A percentile compares a stretch with the other conserved stretches of the same genome.
These are phyloP conservation scores for Andrena chrysosceles DNA, from an alignment of 2,888 invertebrate genomes.

Conservation along the genomic window DNA sequence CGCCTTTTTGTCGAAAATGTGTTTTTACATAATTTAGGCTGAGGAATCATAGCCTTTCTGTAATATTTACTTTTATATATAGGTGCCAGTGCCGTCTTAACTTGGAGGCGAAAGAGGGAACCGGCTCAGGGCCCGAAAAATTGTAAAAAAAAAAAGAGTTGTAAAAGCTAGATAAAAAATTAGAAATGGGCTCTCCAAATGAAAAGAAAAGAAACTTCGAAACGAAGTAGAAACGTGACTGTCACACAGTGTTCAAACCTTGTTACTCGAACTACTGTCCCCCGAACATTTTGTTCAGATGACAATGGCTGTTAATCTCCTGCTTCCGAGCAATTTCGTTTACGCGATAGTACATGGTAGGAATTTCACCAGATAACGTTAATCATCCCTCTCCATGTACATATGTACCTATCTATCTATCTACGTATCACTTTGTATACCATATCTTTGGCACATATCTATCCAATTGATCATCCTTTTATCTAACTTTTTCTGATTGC, in stretches of 20 bases:
- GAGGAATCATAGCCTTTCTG: too few relatives aligned
- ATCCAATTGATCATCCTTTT: not conserved
- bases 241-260: not conserved
- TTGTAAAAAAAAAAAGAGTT: too few relatives aligned
- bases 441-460: not conserved
- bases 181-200: too few relatives aligned
- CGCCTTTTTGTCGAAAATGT: too few relatives aligned
- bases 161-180: too few relatives aligned
- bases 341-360: not conserved
- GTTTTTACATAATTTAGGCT: too few relatives aligned
- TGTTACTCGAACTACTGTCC: not conserved
- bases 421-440: not conserved
- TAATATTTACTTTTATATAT: too few relatives aligned
- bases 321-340: not conserved
- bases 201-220: too few relatives aligned
- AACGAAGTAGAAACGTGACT: not conserved
- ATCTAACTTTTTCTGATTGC: constrained; percentile 6
- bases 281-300: not conserved
- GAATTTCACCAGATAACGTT: not conserved
- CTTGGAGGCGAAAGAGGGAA: too few relatives aligned
- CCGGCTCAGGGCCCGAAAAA: too few relatives aligned
- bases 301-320: not conserved
- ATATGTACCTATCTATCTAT: constrained; percentile 16
- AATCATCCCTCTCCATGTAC: not conserved
- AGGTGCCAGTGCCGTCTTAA: too few relatives aligned